phyloP scores from a whole-genome alignment of 2,888 invertebrate species.

The Nemotelus nigrinus region DNA sequence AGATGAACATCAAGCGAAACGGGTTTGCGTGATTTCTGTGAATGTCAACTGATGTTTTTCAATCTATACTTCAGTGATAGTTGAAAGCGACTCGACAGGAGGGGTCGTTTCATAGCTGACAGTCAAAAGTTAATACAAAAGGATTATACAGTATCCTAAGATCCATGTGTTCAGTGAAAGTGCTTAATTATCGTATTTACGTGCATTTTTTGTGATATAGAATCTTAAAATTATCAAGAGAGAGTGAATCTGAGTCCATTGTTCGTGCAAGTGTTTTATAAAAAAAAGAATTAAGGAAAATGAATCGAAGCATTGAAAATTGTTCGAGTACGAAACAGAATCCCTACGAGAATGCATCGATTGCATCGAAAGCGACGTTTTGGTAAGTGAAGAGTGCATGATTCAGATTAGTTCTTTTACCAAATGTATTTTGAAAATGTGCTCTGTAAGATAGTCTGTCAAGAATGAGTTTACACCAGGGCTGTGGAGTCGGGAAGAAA shows the following conservation, averaged over 20 bases:
- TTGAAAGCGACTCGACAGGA: background rate
- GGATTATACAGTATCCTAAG: background rate
- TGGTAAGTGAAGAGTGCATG: conserved; percentile 38
- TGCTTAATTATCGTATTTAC: background rate
- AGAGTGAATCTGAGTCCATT: no score
- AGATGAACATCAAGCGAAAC: no score
- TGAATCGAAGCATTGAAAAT: conserved; percentile 35
- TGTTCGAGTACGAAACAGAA: conserved; percentile 34
- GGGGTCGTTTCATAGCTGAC: background rate
- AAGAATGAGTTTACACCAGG: no score
- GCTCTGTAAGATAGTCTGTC: no score
- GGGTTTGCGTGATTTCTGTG: no score
- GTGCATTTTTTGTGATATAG: conserved; percentile 23
- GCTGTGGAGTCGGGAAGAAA: no score
- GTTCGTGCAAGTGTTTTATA: background rate
- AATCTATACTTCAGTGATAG: background rate
- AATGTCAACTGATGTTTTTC: background rate
- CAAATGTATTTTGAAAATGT: background rate
- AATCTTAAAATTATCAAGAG: background rate
- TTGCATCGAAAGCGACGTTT: conserved; percentile 44
- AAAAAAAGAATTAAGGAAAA: conserved; percentile 19
- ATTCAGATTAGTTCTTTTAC: background rate
- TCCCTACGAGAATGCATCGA: conserved; percentile 43
- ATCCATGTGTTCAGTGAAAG: background rate
- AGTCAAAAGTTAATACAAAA: background rate